These are phyloP conservation scores for Ectemnius continuus DNA, from an alignment of 2,888 invertebrate species.

Conservation along the genomic window DNA sequence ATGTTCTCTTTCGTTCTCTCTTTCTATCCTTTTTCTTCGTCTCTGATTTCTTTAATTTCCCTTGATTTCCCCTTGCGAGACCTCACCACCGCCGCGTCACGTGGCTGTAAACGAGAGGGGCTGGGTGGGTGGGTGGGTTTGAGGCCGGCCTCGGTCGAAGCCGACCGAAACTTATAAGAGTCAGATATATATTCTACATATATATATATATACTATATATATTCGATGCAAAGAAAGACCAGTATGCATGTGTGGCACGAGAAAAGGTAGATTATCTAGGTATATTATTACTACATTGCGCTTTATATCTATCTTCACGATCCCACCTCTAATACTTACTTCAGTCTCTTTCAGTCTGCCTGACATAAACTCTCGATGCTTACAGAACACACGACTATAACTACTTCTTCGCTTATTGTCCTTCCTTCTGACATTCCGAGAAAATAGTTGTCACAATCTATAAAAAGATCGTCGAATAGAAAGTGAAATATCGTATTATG, in stretches of 20 bases:
- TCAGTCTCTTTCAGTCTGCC: conserved; percentile 42
- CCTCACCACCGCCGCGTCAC: conserved; percentile 32
- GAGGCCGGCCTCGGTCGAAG: too few species aligned
- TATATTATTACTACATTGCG: conserved; percentile 58
- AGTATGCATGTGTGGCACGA: conserved; percentile 70
- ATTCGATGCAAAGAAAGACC: conserved; percentile 36
- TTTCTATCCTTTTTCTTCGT: conserved; percentile 9
- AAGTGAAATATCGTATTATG: too few species aligned
- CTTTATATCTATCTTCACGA: conserved; percentile 55
- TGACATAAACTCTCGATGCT: conserved; percentile 46
- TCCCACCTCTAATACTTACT: conserved; percentile 36
- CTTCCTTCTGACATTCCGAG: conserved; percentile 17
- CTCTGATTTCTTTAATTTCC: conserved; percentile 15
- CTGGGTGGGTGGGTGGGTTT: conserved; percentile 32
- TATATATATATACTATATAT: too few species aligned
- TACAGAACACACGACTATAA: conserved; percentile 45
- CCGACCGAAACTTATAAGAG: too few species aligned
- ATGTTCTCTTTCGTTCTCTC: not conserved
- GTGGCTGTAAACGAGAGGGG: conserved; percentile 39
- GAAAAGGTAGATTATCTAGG: conserved; percentile 67
- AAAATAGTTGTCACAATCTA: too few species aligned
- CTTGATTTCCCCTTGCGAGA: conserved; percentile 28
- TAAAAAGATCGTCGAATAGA: too few species aligned
- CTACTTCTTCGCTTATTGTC: conserved; percentile 42
- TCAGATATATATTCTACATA: too few species aligned